Conservation (phyloP, 2,113 vertebrate species). For the Daphoenositta chrysoptera region DNA sequence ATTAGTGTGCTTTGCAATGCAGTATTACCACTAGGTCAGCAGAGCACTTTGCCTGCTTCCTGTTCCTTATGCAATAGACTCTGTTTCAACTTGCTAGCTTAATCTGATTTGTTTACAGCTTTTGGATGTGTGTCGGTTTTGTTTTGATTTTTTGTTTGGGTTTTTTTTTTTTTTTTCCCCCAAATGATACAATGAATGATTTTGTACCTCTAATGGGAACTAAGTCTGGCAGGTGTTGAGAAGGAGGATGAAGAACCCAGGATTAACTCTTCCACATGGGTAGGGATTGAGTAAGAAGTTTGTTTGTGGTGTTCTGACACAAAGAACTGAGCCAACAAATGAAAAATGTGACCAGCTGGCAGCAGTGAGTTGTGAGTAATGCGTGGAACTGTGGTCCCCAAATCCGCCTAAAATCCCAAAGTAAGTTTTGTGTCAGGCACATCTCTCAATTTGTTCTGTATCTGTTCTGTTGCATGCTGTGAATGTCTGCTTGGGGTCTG, state of each 20-base stretch:
- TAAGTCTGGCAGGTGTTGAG: not conserved
- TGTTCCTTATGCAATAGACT: not conserved
- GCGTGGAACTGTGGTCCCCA: not conserved
- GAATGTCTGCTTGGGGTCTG: not conserved
- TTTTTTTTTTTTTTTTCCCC: not conserved
- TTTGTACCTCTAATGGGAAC: not conserved
- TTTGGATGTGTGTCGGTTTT: not conserved
- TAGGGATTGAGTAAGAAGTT: not conserved
- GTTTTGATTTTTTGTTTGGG: not conserved
- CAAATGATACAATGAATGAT: not conserved
- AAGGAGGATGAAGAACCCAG: not conserved
- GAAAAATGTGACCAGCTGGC: not conserved
- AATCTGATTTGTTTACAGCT: not conserved
- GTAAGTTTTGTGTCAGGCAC: not conserved
- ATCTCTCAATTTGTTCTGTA: not conserved
- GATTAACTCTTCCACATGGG: not conserved
- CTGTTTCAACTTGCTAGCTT: not conserved
- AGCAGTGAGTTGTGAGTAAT: not conserved
- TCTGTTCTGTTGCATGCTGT: not conserved
- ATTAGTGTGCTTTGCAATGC: conserved; percentile 7
- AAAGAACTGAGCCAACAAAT: not conserved
- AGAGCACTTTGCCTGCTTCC: conserved; percentile 8
- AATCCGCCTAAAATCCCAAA: not conserved
- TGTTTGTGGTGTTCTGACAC: not conserved
- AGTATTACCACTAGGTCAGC: conserved; percentile 30